phyloP scores from a whole-genome alignment of 2,888 invertebrate genomes.

The Gastrophysa polygoni region DNA sequence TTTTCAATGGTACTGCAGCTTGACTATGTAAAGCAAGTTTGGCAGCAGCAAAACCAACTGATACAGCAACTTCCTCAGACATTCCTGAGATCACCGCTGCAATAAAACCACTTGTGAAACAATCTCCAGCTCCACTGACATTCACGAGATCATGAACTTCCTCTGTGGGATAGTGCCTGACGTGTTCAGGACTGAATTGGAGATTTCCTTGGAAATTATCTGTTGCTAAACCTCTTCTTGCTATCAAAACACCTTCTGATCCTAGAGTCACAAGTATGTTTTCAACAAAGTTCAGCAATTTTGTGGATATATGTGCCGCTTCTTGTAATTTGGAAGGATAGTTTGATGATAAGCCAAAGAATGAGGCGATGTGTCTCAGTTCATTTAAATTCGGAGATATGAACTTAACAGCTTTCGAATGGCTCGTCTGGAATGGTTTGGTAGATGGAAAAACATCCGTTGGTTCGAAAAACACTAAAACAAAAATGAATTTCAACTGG shows the following conservation, averaged over 20 bases:
- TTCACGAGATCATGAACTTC: conserved; percentile 63
- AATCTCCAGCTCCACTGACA: conserved; percentile 86
- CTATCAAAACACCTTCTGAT: conserved; percentile 64
- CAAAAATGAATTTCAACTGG: conserved; percentile 38
- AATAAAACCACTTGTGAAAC: conserved; percentile 74
- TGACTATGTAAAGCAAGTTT: conserved; percentile 64
- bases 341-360: conserved; percentile 50
- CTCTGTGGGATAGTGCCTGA: conserved; percentile 58
- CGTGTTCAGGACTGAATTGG: conserved; percentile 28
- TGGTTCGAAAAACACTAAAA: conserved; percentile 89
- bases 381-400: conserved; percentile 84
- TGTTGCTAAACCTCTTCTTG: conserved; percentile 50
- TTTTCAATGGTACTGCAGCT: conserved; percentile 63
- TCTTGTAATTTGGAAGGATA: conserved; percentile 48
- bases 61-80: conserved; percentile 65
- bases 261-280: conserved; percentile 70
- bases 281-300: conserved; percentile 61
- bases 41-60: conserved; percentile 69
- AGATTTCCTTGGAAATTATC: conserved; percentile 42
- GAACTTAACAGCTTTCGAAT: conserved; percentile 62
- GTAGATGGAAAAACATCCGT: conserved; percentile 80
- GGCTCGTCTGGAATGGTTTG: conserved; percentile 67
- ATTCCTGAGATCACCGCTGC: conserved; percentile 65
- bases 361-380: conserved; percentile 69
- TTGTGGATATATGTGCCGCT: conserved; percentile 49